Base-by-base conservation (phyloP, 2,888 invertebrate genomes). In the Drosophila conformis region DNA sequence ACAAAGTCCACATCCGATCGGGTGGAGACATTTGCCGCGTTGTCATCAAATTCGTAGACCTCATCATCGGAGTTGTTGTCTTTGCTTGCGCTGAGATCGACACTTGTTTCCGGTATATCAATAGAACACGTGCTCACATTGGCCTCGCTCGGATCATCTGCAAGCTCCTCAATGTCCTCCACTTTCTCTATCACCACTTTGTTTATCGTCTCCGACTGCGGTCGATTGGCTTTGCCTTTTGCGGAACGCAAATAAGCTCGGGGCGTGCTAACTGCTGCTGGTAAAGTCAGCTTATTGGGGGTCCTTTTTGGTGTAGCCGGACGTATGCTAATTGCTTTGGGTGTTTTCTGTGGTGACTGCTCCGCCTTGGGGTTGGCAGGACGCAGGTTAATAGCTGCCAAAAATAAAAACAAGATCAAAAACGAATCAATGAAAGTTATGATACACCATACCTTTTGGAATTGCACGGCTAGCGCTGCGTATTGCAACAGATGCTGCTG, bases 321-420 rank as follows among this genome's bases (percentile, higher is more conserved):
- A 2, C 77, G 85, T 25, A 80, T 38, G 46, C 73, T 85, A 1
- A 84, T 72, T 15, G 67, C 78, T 57, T 95, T 93, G 94, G 68
- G 94, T 94, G 42, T 93, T 93, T 40, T 93, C 38, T 61, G 71
- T 2, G 46, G 27, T 0, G 40, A 29, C 11, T 21, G 3, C 18
- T 54, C 60, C 27, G 29, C 1, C 6, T 76, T 78, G 13, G 57
- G n/a, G 10, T 76, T 72, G 7, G 89, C 87, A 7, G 88, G 83
- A 4, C 80, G 88, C 33, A 88, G 38, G 57, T 64, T 88, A 8
- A 87, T 88, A 8, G 80, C 85, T 73, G n/a, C 0, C 10, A 2
- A 57, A 53, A 21, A 27, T 2, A 35, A 36, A 48, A 38, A 15
- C 11, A 29, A 15, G 7, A 53, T 33, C 21, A 57, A 4, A 11